phyloP scores from a whole-genome alignment of 1,140 invertebrate genomes.

The Diabrotica undecimpunctata region DNA sequence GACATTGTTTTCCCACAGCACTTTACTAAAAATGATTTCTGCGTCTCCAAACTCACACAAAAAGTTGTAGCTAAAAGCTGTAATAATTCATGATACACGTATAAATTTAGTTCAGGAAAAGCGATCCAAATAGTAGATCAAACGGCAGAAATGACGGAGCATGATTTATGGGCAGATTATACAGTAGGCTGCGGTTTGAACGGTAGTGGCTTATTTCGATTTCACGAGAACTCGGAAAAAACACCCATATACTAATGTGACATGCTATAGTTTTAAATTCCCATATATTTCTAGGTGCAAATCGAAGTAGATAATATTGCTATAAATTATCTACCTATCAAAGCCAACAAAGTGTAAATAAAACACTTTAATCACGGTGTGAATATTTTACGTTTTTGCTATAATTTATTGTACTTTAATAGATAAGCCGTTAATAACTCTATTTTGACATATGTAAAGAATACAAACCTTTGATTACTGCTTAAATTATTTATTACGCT shows the following conservation, averaged over 20 bases:
- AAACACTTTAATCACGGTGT: no score
- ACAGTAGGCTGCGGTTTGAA: constrained; percentile 20
- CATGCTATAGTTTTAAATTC: constrained; percentile 21
- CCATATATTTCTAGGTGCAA: no score
- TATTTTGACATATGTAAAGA: no score
- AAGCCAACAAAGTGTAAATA: no score
- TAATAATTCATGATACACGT: constrained; percentile 25
- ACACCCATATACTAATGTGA: constrained; percentile 23
- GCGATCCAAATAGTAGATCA: constrained; percentile 27
- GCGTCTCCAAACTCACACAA: constrained; percentile 11
- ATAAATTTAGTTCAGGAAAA: constrained; percentile 30
- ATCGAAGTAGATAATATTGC: not conserved
- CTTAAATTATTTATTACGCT: no score
- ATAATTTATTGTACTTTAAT: no score
- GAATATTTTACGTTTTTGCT: no score
- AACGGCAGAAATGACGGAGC: constrained; percentile 27
- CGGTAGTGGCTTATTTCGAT: constrained; percentile 27
- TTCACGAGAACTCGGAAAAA: constrained; percentile 24
- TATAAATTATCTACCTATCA: no score
- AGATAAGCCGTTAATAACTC: no score
- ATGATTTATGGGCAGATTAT: constrained; percentile 31
- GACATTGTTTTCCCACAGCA: constrained; percentile 18
- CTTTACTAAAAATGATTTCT: constrained; percentile 13
- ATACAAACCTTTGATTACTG: no score
- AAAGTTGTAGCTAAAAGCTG: constrained; percentile 16